Conservation (phyloP, 2,888 invertebrate genomes). For the Thera obeliscata region DNA sequence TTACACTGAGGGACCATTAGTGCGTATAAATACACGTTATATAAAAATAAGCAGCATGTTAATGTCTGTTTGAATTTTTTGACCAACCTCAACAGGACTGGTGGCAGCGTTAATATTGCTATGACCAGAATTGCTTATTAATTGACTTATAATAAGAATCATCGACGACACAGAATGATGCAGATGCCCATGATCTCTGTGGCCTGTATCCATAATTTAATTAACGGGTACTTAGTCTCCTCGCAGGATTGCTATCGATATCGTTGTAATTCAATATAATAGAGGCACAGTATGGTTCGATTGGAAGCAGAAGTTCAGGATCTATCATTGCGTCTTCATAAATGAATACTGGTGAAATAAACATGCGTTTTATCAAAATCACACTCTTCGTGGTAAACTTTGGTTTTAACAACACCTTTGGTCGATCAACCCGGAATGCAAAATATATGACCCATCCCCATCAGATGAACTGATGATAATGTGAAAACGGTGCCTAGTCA, state of each 20-base stretch:
- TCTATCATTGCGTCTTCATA: no score
- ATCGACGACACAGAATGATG: slow-evolving; percentile 15
- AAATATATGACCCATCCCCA: not conserved
- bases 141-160: slow-evolving; percentile 14
- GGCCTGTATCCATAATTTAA: slow-evolving; percentile 27
- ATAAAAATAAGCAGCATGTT: not conserved
- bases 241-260: slow-evolving; percentile 24
- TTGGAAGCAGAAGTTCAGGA: not conserved
- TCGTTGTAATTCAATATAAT: slow-evolving; percentile 48
- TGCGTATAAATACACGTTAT: no score
- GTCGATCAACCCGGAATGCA: no score
- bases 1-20: not conserved
- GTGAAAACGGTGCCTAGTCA: no score
- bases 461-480: not conserved
- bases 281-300: slow-evolving; percentile 16
- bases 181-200: slow-evolving; percentile 29
- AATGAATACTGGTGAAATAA: no score
- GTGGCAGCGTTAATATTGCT: not conserved
- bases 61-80: not conserved
- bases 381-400: no score
- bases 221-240: slow-evolving; percentile 23
- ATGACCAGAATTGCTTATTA: slow-evolving; percentile 13
- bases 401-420: no score
- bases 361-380: no score
- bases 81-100: slow-evolving; percentile 17